Evolutionary conservation across 2,888 invertebrate species (phyloP), one percentile per base, ranked within the genome.

Genomic region (Aleiodes alternator): DNA sequence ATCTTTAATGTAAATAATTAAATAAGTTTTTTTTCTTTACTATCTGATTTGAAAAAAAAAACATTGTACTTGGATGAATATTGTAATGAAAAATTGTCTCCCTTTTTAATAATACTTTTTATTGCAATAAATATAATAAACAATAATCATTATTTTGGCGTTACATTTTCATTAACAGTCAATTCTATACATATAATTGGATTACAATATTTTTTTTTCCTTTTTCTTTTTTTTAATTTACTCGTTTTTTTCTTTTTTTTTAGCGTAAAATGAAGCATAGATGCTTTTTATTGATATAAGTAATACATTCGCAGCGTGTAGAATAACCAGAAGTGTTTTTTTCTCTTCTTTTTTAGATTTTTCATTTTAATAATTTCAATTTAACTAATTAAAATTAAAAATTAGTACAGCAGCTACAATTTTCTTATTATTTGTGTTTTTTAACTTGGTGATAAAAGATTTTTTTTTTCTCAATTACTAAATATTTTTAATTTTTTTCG

Each of bases 41-140:
- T n/a, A 9, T 16, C 29, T 59, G 34, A 31, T 73, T 23, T 77
- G 31, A 66, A 72, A 50, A 34, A 50, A 34, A 70, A 57, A 38
- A 23, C 23, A 23, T 23, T 23, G 23, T 23, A 23, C 1, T 23
- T 23, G 43, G 34, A 51, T 48, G 29, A 61, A 55, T 48, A 70
- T 51, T 68, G 61, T 51, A 43, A 43, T 43, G 11, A 43, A 43
- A 43, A 43, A 43, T 43, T 43, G 43, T 43, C 51, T 56, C 12
- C 71, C 72, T 82, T 83, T 82, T 82, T 82, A 82, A 82, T 84
- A 84, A 85, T 85, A 84, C 81, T 84, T 85, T 75, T 85, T 85
- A 85, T 84, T 85, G 84, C 85, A 85, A 85, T 85, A 85, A 85
- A 85, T 85, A 85, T 85, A 85, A 84, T 85, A 85, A 85, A 84